A percentile compares a stretch with the other conserved stretches of the same genome.
Conservation (phyloP, 2,113 vertebrate species). For the Chelonoidis abingdonii region DNA sequence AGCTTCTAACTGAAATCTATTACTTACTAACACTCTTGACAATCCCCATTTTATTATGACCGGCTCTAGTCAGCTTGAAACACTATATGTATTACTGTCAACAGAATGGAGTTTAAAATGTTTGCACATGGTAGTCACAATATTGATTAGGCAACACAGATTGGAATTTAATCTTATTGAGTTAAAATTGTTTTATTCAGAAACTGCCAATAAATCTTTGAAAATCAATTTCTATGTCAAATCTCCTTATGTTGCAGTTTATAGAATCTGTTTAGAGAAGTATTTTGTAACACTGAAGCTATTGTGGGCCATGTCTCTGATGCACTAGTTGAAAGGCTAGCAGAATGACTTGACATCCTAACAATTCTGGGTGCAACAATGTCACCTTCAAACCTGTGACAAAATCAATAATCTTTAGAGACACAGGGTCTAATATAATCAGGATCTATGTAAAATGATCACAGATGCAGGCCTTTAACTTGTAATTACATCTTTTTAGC, state of each 20-base stretch:
- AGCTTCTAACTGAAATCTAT: background rate
- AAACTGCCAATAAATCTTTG: background rate
- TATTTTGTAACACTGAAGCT: background rate
- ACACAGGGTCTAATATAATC: background rate
- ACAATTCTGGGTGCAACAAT: background rate
- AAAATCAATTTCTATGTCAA: background rate
- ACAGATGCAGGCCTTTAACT: background rate
- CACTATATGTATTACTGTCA: background rate
- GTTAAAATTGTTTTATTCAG: background rate
- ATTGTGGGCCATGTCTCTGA: background rate
- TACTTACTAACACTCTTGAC: background rate
- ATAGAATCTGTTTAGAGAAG: background rate
- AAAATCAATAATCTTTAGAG: constrained; percentile 22
- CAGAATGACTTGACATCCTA: background rate
- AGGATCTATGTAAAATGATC: background rate
- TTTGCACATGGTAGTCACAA: background rate
- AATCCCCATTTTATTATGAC: background rate
- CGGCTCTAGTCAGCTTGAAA: background rate
- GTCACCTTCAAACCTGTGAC: constrained; percentile 8
- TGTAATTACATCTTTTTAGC: constrained; percentile 4
- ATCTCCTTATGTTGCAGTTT: background rate
- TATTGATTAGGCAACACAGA: background rate
- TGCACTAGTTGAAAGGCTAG: background rate
- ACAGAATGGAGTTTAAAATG: background rate
- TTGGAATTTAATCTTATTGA: background rate